Percentiles rank a stretch among this genome's conserved stretches.
These are phyloP conservation scores for Drosophila algonquin DNA, from an alignment of 2,888 invertebrate species.

Conservation along the genomic window DNA sequence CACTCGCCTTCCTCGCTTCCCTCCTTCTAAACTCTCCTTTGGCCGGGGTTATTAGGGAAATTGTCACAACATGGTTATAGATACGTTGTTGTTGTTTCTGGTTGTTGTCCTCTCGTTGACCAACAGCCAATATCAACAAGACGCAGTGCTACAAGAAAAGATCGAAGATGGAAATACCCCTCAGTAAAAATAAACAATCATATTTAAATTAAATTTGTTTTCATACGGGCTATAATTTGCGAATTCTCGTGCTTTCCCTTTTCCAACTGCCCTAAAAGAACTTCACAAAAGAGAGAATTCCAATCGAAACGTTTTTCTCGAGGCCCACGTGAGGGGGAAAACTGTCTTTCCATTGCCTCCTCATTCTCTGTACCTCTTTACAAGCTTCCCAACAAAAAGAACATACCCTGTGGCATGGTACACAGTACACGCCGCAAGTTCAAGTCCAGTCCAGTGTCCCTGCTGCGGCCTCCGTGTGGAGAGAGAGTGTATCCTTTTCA, in stretches of 20 bases:
- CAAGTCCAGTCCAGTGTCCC: constrained; percentile 25
- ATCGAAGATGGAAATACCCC: neutral
- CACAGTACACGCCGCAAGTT: neutral
- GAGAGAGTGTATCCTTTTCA: constrained; percentile 69
- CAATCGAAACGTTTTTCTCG: no score
- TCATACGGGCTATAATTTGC: no score
- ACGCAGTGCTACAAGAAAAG: neutral
- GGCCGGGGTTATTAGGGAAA: constrained; percentile 69
- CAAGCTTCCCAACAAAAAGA: neutral
- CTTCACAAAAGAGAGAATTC: no score
- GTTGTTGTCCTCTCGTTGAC: constrained; percentile 21
- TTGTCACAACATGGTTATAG: constrained; percentile 57
- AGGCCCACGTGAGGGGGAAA: neutral
- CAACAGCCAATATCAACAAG: constrained; percentile 43
- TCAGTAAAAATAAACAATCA: no score
- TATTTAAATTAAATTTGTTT: no score
- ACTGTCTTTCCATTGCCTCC: neutral
- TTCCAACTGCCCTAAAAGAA: no score
- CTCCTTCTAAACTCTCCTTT: neutral
- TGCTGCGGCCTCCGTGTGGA: constrained; percentile 33
- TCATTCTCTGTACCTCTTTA: no score
- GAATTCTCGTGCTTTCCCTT: no score
- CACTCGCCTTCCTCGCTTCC: neutral
- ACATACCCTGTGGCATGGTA: neutral
- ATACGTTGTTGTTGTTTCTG: constrained; percentile 38